These are phyloP conservation scores for Myripristis jacobus DNA, from an alignment of 2,797 vertebrate species.

Conservation along the genomic window DNA sequence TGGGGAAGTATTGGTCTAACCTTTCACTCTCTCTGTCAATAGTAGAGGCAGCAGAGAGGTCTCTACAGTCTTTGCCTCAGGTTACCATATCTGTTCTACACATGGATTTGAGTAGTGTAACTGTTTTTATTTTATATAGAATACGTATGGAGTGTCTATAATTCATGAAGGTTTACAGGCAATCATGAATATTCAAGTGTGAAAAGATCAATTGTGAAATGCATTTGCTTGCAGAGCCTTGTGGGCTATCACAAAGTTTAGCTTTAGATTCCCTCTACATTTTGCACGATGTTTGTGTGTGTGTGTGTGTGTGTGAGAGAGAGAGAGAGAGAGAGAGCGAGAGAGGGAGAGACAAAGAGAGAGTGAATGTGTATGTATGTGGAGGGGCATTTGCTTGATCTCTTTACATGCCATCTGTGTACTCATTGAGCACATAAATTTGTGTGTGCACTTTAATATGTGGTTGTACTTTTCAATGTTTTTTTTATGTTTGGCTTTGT, in stretches of 20 bases:
- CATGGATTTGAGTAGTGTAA: not conserved
- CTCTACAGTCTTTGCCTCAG: not conserved
- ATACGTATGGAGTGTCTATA: slow-evolving; percentile 21
- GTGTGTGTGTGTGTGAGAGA: not conserved
- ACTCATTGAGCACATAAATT: too few species aligned
- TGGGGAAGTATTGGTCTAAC: slow-evolving; percentile 1
- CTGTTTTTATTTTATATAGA: slow-evolving; percentile 7
- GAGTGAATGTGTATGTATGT: too few species aligned
- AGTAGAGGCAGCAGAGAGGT: not conserved
- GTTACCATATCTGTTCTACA: slow-evolving; percentile 8
- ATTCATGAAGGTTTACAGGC: slow-evolving; percentile 5
- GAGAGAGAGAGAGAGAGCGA: too few species aligned
- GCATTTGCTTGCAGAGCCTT: slow-evolving; percentile 23
- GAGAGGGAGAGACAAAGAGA: too few species aligned
- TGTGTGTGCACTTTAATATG: too few species aligned
- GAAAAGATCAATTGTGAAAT: slow-evolving; percentile 21
- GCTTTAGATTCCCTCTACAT: slow-evolving; percentile 18
- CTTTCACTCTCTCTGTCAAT: not conserved
- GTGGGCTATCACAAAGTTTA: not conserved
- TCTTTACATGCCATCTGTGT: too few species aligned
- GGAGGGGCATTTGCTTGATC: too few species aligned
- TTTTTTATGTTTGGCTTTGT: too few species aligned
- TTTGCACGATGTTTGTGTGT: not conserved
- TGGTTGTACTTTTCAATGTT: too few species aligned
- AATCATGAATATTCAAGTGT: slow-evolving; percentile 34